phyloP scores from a whole-genome alignment of 2,113 vertebrate genomes.

The Bujurquina vittata region DNA sequence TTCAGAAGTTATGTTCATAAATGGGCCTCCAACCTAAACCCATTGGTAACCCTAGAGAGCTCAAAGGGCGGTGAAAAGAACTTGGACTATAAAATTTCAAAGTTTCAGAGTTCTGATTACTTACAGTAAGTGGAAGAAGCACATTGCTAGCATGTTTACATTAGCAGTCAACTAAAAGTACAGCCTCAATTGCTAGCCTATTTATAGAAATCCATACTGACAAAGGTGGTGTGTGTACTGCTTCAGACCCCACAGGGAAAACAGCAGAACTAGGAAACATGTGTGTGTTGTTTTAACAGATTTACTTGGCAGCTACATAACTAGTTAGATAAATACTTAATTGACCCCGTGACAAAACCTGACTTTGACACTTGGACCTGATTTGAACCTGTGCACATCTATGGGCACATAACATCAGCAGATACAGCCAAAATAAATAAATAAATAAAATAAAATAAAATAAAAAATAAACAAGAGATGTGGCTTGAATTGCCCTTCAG shows the following conservation, averaged over 20 bases:
- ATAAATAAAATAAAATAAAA: no score
- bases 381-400: no score
- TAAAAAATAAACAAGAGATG: no score
- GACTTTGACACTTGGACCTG: no score
- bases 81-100: not conserved
- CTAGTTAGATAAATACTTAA: no score
- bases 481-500: not conserved
- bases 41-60: not conserved
- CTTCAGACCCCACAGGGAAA: not conserved
- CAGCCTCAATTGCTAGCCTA: not conserved
- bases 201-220: not conserved
- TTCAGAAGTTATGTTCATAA: not conserved
- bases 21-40: not conserved
- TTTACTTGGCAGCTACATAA: no score
- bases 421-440: no score
- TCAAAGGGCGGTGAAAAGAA: not conserved
- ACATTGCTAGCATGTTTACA: not conserved
- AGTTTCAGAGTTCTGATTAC: not conserved
- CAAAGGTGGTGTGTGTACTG: not conserved
- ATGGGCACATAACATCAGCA: no score
- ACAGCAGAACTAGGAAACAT: not conserved
- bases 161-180: not conserved
- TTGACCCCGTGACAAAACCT: no score
- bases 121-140: not conserved
- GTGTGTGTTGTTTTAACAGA: not conserved